Base-by-base conservation (phyloP, 2,113 vertebrate species). In the Peromyscus polionotus region DNA sequence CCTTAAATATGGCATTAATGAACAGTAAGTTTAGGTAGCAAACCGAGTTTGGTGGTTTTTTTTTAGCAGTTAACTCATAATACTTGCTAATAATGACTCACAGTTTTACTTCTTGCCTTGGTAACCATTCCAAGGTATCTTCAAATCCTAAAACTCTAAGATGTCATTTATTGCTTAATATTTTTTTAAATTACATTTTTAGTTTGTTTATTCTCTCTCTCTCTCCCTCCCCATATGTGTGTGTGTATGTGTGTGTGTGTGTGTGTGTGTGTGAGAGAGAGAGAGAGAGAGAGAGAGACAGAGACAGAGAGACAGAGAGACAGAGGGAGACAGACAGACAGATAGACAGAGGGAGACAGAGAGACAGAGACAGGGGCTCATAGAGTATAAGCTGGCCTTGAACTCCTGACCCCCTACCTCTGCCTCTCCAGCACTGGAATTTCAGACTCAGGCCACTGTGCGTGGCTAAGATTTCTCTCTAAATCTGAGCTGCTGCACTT, bases 91-190 rank as follows among this genome's bases (percentile, higher is more conserved):
- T 65, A 39, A 73, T 17, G 68, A 33, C 2, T 51, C 42, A 42
- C 31, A 28, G 17, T 7, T 17, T 19, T 95, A 12, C 92, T 73
- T 87, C 70, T 76, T 7, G 39, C 19, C 20, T 92, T 73, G 28
- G 36, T 67, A 81, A 81, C 51, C 39, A 81, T 48, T 84, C 68
- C 20, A 76, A 80, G 16, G 5, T 48, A 3, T 86, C 73, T 95
- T 90, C 51, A 85, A 33, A 63, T 91, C 95, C 11, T 88, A 19
- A 92, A 67, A 39, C 87, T 93, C 94, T 61, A 92, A 96, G 68
- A 84, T 75, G n/a, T 94, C 57, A 70, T 54, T 89, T 26, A 16
- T 85, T 63, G n/a, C 59, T 85, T 61, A 42, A 16, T 59, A 36
- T 36, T 51, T 59, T 13, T 2, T 7, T 5, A 39, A 39, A 28